phyloP scores from a whole-genome alignment of 2,797 vertebrate species.

The Microtus agrestis region DNA sequence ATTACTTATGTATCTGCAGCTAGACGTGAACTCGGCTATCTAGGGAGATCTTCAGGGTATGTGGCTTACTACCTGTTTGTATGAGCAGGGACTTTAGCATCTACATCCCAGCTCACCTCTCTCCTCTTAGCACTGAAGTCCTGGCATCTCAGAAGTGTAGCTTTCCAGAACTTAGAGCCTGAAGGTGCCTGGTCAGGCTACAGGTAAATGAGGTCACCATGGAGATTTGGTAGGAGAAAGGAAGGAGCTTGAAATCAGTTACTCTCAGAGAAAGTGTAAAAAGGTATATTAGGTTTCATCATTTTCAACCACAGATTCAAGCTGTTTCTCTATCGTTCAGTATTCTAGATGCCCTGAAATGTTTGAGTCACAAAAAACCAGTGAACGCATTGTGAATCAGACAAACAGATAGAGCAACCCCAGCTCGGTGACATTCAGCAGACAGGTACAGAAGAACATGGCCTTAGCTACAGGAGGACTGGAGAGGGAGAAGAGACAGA shows the following conservation, averaged over 20 bases:
- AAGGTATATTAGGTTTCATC: constrained; percentile 68
- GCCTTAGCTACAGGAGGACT: constrained; percentile 45
- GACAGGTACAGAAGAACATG: constrained; percentile 39
- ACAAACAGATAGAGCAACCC: background rate
- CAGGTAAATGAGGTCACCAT: constrained; percentile 60
- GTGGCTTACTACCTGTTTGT: constrained; percentile 24
- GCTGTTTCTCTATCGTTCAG: constrained; percentile 72
- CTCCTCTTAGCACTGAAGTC: constrained; percentile 22
- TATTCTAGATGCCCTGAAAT: constrained; percentile 73
- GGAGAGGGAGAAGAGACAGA: constrained; percentile 61
- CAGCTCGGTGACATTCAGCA: constrained; percentile 45
- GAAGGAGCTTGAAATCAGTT: constrained; percentile 61
- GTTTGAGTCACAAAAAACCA: constrained; percentile 66
- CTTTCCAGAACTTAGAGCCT: constrained; percentile 45
- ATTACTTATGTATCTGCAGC: background rate
- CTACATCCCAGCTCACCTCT: constrained; percentile 14
- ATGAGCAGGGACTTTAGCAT: background rate
- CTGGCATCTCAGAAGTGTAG: constrained; percentile 40
- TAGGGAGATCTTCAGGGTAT: constrained; percentile 49
- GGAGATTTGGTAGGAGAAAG: constrained; percentile 59
- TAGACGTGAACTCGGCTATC: constrained; percentile 22
- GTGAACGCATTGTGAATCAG: constrained; percentile 41
- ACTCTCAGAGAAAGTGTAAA: constrained; percentile 75
- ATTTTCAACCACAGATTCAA: constrained; percentile 61
- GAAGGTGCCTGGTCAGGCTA: background rate